Evolutionary conservation across 2,113 vertebrate genomes (phyloP), one percentile per base, ranked within the genome.

Genomic region (Mesocricetus auratus): DNA sequence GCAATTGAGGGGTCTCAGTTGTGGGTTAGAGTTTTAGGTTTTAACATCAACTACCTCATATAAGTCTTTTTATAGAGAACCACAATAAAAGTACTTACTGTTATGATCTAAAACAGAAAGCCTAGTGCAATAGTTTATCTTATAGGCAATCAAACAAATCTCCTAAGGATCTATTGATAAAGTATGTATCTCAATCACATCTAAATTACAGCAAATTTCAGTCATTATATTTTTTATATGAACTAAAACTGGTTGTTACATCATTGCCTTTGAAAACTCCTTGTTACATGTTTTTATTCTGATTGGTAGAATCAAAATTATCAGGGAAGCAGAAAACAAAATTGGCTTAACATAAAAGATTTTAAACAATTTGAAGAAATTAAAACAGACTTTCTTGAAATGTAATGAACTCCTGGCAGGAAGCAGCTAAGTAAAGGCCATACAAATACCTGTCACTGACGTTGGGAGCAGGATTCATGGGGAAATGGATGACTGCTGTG

Each of bases 11-110:
- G 71, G 62, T 50, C 36, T 92, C 2, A 88, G 36, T 62, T 93
- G 74, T 91, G 21, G 62, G 33, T 81, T 87, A 39, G 85, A 85
- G 64, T 85, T 83, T 95, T 91, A 13, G 74, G 24, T 53, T 94
- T 92, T 95, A 81, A 90, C 79, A 90, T 97, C 75, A 86, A 95
- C 56, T 66, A 15, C 13, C 24, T 90, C n/a, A 45, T 62, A 64
- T 73, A 50, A 12, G 58, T 53, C 91, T 94, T 89, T 66, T 88
- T 47, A 77, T 36, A 7, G 36, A 83, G 83, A 75, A 81, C 29
- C 26, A 81, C 56, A 93, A 89, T 82, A 86, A 95, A 91, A 45
- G 45, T 64, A 73, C 73, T 94, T 95, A 17, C 50, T 90, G 11
- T 36, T 79, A 26, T 11, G 24, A 6, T 24, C 73, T 97, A 69